These are phyloP conservation scores for Montipora capricornis DNA, from an alignment of 64 coral and sea anemone genomes.

Conservation along the genomic window DNA sequence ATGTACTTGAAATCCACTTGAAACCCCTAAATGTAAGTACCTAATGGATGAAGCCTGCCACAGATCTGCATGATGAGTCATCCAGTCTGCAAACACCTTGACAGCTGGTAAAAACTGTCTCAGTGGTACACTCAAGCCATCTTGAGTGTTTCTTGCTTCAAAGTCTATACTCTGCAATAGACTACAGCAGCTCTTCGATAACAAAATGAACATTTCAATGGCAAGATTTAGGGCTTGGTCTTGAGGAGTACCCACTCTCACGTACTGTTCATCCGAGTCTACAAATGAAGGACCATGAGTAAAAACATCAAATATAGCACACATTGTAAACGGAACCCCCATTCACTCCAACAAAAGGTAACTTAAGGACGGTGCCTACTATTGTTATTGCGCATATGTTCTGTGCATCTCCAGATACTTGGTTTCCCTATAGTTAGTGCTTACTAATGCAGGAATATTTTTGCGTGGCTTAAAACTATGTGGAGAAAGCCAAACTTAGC, in stretches of 20 bases:
- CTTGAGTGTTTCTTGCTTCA: constrained; percentile 13
- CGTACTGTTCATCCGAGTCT: constrained; percentile 61
- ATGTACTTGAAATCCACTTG: too few relatives aligned
- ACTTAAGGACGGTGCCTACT: too few relatives aligned
- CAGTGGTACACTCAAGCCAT: constrained; percentile 59
- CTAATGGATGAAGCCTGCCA: constrained; percentile 88
- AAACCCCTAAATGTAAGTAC: constrained; percentile 9
- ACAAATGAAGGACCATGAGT: neutral
- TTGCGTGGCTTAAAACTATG: too few relatives aligned
- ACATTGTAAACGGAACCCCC: neutral
- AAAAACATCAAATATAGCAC: neutral
- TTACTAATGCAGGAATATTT: too few relatives aligned
- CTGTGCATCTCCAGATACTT: too few relatives aligned
- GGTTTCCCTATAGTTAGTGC: too few relatives aligned
- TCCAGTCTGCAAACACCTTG: constrained; percentile 97
- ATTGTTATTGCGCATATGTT: too few relatives aligned
- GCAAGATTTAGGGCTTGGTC: constrained; percentile 91
- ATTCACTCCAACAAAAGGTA: too few relatives aligned
- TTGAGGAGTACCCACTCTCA: constrained; percentile 87
- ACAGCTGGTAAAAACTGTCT: constrained; percentile 83
- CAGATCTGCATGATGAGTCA: constrained; percentile 62
- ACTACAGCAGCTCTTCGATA: constrained; percentile 65
- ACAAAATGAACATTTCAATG: constrained; percentile 77
- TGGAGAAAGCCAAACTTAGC: too few relatives aligned
- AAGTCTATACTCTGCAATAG: constrained; percentile 51